Evolutionary conservation across 2,888 invertebrate species (phyloP), one percentile per base, ranked within the genome.

Genomic region (Laspeyria flexula): DNA sequence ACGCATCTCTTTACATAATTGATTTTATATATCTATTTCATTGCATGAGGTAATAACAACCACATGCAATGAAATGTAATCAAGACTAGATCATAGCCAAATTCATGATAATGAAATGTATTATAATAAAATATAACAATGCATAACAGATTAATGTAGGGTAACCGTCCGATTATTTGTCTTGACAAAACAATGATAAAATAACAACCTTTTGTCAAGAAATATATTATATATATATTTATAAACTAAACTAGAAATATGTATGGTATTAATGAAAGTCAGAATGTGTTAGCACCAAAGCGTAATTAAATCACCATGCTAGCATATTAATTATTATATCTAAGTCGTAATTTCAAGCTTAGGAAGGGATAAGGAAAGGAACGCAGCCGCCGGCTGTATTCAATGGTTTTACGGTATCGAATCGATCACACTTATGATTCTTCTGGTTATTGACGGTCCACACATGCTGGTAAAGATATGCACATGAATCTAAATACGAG

Each of bases 401-500:
- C 60, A 63, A 62, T 65, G 55, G 55, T 63, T 56, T 60, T 65
- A 68, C 63, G 57, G 57, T 60, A 67, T 66, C 71, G 67, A 63
- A 64, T 72, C 69, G 75, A 76, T 78, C 75, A 78, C 75, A 79
- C 73, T 79, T 57, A 61, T 77, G 71, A 70, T 62, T 85, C 85
- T 84, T 86, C 86, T 72, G 62, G 82, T 82, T 81, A 83, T 80
- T 79, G 80, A 83, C 84, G 77, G 70, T 81, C 83, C 84, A 80
- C 81, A 73, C 90, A 90, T 90, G 90, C 90, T 85, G 83, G 77
- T 76, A 80, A 77, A 81, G 66, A 77, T 71, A 83, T 87, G 85
- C 85, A 87, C 85, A 89, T 84, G 79, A 79, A 85, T 85, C 87
- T 88, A 88, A 80, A 81, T 81, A 85, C 79, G 77, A 78, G 68